phyloP scores from a whole-genome alignment of 1,140 invertebrate genomes.

The Zaprionus inermis region DNA sequence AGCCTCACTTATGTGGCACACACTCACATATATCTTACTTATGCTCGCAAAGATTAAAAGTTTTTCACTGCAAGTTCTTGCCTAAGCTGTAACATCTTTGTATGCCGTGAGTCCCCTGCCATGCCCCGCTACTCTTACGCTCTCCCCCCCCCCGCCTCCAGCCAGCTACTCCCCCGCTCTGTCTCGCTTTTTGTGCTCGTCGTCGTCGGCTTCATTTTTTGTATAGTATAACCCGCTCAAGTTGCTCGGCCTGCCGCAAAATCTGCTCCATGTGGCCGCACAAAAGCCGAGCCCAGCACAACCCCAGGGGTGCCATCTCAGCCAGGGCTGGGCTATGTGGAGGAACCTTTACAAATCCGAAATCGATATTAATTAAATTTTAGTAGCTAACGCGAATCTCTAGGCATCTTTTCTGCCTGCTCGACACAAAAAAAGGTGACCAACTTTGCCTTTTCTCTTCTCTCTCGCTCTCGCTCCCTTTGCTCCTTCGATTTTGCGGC shows the following conservation, averaged over 20 bases:
- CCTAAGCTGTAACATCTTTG: slow-evolving; percentile 81
- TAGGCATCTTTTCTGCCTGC: neutral
- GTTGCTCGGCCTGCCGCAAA: slow-evolving; percentile 56
- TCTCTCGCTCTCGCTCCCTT: too few species aligned
- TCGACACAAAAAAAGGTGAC: slow-evolving; percentile 33
- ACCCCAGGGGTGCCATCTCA: slow-evolving; percentile 20
- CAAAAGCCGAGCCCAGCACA: slow-evolving; percentile 21
- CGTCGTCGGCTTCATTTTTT: slow-evolving; percentile 35
- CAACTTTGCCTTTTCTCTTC: slow-evolving; percentile 21
- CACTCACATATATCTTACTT: slow-evolving; percentile 78
- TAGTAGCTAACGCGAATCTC: slow-evolving; percentile 61
- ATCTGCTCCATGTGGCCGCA: slow-evolving; percentile 30
- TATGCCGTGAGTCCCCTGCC: slow-evolving; percentile 32
- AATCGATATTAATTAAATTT: slow-evolving; percentile 82
- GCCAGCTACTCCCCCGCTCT: neutral
- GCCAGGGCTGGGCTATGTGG: neutral
- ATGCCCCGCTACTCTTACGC: neutral
- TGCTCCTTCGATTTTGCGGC: slow-evolving; percentile 51
- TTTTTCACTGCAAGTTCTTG: slow-evolving; percentile 80
- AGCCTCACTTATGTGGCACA: slow-evolving; percentile 26
- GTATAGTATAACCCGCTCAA: slow-evolving; percentile 64
- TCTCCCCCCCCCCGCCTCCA: too few species aligned
- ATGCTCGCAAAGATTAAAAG: slow-evolving; percentile 80
- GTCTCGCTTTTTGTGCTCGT: slow-evolving; percentile 46
- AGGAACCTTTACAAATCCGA: slow-evolving; percentile 73